phyloP scores from a whole-genome alignment of 2,888 invertebrate species.

The Aleiodes testaceus region DNA sequence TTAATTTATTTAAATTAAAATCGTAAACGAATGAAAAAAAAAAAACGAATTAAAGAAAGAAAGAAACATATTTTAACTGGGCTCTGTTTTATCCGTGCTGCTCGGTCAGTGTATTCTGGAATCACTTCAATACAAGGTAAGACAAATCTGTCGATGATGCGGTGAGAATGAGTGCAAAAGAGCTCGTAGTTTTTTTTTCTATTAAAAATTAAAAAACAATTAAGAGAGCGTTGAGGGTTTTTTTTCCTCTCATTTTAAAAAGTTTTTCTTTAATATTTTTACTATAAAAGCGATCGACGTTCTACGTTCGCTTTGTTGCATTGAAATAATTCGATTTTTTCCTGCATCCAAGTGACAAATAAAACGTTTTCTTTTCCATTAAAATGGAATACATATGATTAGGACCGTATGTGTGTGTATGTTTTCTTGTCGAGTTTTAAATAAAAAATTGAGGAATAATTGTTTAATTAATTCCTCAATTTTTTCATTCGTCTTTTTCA shows the following conservation, averaged over 20 bases:
- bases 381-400: conserved; percentile 12
- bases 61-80: conserved; percentile 73
- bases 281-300: conserved; percentile 64
- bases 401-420: conserved; percentile 32
- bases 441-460: background rate
- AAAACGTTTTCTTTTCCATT: background rate
- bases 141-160: conserved; percentile 71
- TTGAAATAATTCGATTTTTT: conserved; percentile 45
- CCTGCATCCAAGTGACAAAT: conserved; percentile 49
- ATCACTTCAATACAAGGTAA: conserved; percentile 99
- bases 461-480: background rate
- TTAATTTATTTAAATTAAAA: conserved; percentile 17
- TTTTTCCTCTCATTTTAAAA: conserved; percentile 54
- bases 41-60: conserved; percentile 37
- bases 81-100: conserved; percentile 84
- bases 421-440: conserved; percentile 11
- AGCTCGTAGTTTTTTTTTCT: conserved; percentile 50
- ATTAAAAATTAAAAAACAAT: too few species aligned
- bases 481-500: conserved; percentile 40
- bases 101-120: conserved; percentile 96
- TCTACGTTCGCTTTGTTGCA: conserved; percentile 48
- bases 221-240: conserved; percentile 43
- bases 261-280: conserved; percentile 60
- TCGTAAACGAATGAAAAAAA: conserved; percentile 10
- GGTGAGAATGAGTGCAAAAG: conserved; percentile 47